phyloP scores from a whole-genome alignment of 2,113 vertebrate species.

The human (Homo sapiens) region DNA sequence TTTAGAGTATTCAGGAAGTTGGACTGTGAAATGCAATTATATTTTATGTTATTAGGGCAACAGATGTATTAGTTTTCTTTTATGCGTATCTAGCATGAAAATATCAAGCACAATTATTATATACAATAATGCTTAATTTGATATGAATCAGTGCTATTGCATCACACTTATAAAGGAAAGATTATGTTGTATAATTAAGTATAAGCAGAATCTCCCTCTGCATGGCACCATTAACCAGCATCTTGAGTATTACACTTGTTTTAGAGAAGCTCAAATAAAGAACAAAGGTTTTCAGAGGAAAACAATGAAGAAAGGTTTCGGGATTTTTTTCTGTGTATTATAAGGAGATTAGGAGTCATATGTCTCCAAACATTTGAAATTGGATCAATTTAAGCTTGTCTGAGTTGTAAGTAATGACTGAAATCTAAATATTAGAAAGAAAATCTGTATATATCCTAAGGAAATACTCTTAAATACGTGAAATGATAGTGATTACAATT shows the following conservation, averaged over 20 bases:
- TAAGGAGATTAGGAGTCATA: background rate
- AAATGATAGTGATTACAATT: background rate
- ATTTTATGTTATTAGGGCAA: background rate
- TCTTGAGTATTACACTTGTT: background rate
- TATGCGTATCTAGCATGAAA: background rate
- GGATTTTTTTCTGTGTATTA: background rate
- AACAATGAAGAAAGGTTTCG: background rate
- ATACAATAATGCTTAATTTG: background rate
- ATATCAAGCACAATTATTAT: background rate
- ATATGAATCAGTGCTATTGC: background rate
- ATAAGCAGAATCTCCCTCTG: background rate
- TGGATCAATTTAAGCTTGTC: background rate
- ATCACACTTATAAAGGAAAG: background rate
- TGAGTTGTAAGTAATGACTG: background rate
- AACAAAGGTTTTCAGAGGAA: background rate
- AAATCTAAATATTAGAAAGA: background rate
- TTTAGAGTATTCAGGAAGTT: background rate
- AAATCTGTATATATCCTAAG: background rate
- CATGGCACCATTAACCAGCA: background rate
- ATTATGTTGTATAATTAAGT: background rate
- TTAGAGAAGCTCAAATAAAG: background rate
- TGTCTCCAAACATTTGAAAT: background rate
- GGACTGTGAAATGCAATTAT: background rate
- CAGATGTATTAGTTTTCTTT: background rate
- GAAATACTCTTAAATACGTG: background rate